Percentiles rank a stretch among this genome's conserved stretches.
Evolutionary conservation across 1,140 invertebrate species (phyloP).

Genomic region (Hylaeus anthracinus): DNA sequence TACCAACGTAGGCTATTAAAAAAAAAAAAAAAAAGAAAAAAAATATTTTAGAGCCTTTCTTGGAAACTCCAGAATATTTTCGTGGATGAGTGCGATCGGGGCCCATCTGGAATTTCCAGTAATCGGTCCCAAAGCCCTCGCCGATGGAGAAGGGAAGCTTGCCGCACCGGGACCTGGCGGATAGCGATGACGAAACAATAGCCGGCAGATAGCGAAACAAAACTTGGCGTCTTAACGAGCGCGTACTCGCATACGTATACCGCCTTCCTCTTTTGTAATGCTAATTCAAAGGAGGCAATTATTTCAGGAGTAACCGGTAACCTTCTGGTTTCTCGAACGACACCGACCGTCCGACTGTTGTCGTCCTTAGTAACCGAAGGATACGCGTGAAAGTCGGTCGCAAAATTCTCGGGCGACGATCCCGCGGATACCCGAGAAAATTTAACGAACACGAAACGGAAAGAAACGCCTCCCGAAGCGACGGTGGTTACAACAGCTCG

Average conservation of each 20-base stretch:
- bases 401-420: slow-evolving; percentile 1
- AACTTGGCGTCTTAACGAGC: slow-evolving; percentile 59
- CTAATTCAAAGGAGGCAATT: slow-evolving; percentile 62
- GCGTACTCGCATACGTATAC: slow-evolving; percentile 45
- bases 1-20: no score
- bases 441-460: not conserved
- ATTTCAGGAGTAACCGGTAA: slow-evolving; percentile 55
- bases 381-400: slow-evolving; percentile 25
- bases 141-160: slow-evolving; percentile 41
- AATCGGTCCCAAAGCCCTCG: slow-evolving; percentile 27
- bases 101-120: slow-evolving; percentile 43
- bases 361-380: slow-evolving; percentile 27
- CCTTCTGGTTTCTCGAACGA: slow-evolving; percentile 48
- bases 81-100: not conserved
- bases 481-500: slow-evolving; percentile 10
- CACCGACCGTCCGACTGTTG: not conserved
- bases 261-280: slow-evolving; percentile 61
- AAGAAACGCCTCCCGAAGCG: slow-evolving; percentile 10
- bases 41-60: no score
- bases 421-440: not conserved
- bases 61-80: not conserved
- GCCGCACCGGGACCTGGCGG: slow-evolving; percentile 28
- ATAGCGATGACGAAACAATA: slow-evolving; percentile 62
- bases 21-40: no score
- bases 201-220: slow-evolving; percentile 57